Conservation (phyloP, 2,888 invertebrate genomes). For the Xestia ashworthii region DNA sequence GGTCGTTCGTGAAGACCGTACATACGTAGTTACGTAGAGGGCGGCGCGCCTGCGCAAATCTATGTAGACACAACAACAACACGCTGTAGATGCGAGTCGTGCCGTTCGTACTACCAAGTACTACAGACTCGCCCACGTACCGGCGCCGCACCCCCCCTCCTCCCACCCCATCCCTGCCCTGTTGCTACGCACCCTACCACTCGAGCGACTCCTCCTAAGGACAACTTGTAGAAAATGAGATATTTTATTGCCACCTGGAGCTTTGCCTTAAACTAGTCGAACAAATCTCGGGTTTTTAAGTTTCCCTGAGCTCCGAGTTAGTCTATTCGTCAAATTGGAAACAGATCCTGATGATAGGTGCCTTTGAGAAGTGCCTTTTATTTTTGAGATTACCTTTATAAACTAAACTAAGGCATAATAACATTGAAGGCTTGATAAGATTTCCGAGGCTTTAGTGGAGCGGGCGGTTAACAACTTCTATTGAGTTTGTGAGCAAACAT, state of each 20-base stretch:
- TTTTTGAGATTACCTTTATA: conserved; percentile 22
- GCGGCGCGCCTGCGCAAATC: conserved; percentile 84
- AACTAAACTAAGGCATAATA: conserved; percentile 32
- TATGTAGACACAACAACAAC: conserved; percentile 88
- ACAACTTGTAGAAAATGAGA: conserved; percentile 74
- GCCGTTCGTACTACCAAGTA: conserved; percentile 85
- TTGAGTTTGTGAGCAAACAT: not conserved
- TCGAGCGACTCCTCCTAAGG: conserved; percentile 71
- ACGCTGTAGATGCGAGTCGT: conserved; percentile 81
- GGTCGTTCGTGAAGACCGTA: conserved; percentile 74
- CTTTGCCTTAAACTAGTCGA: conserved; percentile 56
- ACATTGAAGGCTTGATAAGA: conserved; percentile 38
- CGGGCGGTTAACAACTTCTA: conserved; percentile 7
- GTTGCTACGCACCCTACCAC: conserved; percentile 82
- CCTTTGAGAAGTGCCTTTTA: conserved; percentile 21
- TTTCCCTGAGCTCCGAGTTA: conserved; percentile 34
- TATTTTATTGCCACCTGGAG: conserved; percentile 64
- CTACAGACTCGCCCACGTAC: conserved; percentile 91
- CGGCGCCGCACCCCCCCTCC: conserved; percentile 69
- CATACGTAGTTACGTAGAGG: conserved; percentile 62
- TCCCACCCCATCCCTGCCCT: conserved; percentile 66
- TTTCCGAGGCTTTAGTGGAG: conserved; percentile 35
- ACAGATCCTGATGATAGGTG: conserved; percentile 24
- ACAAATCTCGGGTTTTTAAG: conserved; percentile 54
- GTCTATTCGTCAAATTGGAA: conserved; percentile 47